Evolutionary conservation across 2,888 invertebrate genomes (phyloP).

Genomic region (Apodemia zela): DNA sequence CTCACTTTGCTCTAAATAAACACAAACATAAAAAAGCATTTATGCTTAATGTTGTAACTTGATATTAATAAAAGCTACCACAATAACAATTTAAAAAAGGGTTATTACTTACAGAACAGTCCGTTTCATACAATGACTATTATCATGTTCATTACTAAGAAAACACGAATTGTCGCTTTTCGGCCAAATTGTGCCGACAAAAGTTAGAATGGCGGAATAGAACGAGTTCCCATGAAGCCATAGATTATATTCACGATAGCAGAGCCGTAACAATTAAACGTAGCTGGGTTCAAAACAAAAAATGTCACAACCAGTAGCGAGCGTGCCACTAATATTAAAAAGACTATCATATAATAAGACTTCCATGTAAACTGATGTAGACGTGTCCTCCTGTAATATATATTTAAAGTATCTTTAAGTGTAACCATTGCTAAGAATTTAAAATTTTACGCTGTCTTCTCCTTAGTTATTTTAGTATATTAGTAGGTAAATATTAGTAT

Average conservation of each 20-base stretch:
- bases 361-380: not conserved
- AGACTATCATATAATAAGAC: conserved; percentile 49
- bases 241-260: conserved; percentile 66
- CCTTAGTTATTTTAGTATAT: no score
- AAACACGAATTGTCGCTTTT: conserved; percentile 49
- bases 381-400: not conserved
- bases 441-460: no score
- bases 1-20: not conserved
- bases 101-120: conserved; percentile 42
- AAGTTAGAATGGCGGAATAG: conserved; percentile 59
- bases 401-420: no score
- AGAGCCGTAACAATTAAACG: conserved; percentile 70
- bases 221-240: conserved; percentile 69
- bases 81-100: conserved; percentile 49
- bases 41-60: conserved; percentile 1
- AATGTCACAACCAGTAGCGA: conserved; percentile 66
- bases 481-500: no score
- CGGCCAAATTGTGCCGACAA: conserved; percentile 58
- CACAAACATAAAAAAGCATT: conserved; percentile 1
- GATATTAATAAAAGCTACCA: conserved; percentile 17
- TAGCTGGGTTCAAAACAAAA: conserved; percentile 47
- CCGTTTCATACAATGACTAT: conserved; percentile 52
- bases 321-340: conserved; percentile 71
- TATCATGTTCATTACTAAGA: conserved; percentile 69
- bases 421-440: no score